Evolutionary conservation across 2,797 vertebrate genomes (phyloP).

Genomic region (Miichthys miiuy): DNA sequence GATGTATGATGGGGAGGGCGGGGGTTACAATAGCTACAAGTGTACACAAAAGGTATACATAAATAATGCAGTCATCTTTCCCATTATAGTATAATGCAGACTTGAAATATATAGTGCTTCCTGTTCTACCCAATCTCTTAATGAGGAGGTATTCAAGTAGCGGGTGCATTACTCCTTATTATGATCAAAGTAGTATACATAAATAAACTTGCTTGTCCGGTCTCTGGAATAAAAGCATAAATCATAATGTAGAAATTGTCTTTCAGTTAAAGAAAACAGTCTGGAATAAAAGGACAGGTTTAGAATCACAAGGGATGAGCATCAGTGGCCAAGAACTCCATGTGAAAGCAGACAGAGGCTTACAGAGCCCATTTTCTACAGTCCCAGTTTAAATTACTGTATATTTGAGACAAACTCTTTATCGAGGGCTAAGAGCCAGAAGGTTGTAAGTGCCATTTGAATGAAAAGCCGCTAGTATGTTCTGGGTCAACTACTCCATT

Average conservation of each 20-base stretch:
- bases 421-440: slow-evolving; percentile 47
- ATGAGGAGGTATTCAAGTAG: slow-evolving; percentile 55
- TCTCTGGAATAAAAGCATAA: slow-evolving; percentile 34
- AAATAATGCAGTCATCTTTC: slow-evolving; percentile 63
- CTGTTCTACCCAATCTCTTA: slow-evolving; percentile 48
- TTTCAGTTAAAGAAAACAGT: slow-evolving; percentile 23
- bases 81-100: slow-evolving; percentile 52
- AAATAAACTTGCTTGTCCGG: slow-evolving; percentile 34
- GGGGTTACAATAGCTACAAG: slow-evolving; percentile 33
- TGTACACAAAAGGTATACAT: slow-evolving; percentile 52
- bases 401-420: slow-evolving; percentile 55
- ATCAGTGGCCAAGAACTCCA: neutral
- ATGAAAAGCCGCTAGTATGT: slow-evolving; percentile 39
- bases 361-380: slow-evolving; percentile 22
- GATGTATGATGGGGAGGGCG: slow-evolving; percentile 24
- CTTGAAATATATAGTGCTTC: slow-evolving; percentile 38
- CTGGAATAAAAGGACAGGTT: slow-evolving; percentile 16
- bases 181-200: slow-evolving; percentile 24
- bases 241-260: slow-evolving; percentile 41
- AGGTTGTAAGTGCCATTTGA: slow-evolving; percentile 46
- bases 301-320: slow-evolving; percentile 14
- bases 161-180: slow-evolving; percentile 41
- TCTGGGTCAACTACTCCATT: slow-evolving; percentile 63
- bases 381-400: slow-evolving; percentile 39
- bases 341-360: slow-evolving; percentile 32